Evolutionary conservation across 2,113 vertebrate species (phyloP).

Genomic region (Spizaetus ornatus): DNA sequence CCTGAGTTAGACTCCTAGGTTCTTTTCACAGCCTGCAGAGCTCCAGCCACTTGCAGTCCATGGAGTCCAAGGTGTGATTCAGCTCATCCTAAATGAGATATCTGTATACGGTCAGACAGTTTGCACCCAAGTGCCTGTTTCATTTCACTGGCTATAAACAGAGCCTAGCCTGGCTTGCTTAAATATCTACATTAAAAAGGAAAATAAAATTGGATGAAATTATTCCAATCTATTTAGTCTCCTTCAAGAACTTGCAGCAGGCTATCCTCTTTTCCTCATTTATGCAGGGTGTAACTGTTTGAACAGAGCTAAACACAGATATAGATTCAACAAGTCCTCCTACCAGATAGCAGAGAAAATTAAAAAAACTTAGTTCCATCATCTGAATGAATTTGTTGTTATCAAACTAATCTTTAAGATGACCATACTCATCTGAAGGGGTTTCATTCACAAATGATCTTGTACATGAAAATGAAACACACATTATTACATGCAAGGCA

Average conservation of each 20-base stretch:
- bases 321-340: not conserved
- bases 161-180: not conserved
- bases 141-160: not conserved
- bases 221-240: not conserved
- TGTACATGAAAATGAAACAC: not conserved
- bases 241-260: not conserved
- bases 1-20: not conserved
- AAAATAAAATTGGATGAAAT: not conserved
- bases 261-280: not conserved
- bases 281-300: not conserved
- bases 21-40: not conserved
- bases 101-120: not conserved
- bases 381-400: not conserved
- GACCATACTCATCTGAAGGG: not conserved
- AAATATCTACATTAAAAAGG: not conserved
- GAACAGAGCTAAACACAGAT: not conserved
- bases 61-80: not conserved
- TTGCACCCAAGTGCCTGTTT: not conserved
- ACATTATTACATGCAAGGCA: not conserved
- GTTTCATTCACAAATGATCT: not conserved
- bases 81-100: not conserved
- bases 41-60: not conserved
- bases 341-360: not conserved
- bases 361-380: not conserved
- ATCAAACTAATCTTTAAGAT: not conserved